Base-by-base conservation (phyloP, 1,140 invertebrate genomes). In the Calycopis cecrops region DNA sequence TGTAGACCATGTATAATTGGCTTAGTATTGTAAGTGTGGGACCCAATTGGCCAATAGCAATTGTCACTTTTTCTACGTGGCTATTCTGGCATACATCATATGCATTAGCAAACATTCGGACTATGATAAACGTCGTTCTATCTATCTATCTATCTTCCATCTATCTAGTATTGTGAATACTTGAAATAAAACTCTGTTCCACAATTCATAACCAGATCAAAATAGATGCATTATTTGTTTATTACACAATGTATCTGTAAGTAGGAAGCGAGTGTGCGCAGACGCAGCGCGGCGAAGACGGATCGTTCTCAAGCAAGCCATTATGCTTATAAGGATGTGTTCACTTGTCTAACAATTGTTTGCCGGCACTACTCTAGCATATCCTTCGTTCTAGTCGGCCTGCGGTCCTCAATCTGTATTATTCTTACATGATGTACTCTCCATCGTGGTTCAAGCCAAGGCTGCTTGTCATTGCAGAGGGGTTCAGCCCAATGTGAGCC, bases 281-380 rank as follows among this genome's bases (percentile, higher is more conserved):
- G 35, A 10, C 40, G 40, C 40, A 44, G 40, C 40, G 18, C 35
- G 48, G 40, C 50, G 57, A 68, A 65, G 65, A 65, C 55, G 61
- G 57, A 44, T 52, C 57, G 63, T 64, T 67, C 67, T 65, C 66
- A 68, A 69, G 66, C 61, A 62, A 58, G 52, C 59, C 60, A 63
- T 64, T 64, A 59, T 50, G 48, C 28, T 69, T 58, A 71, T 63
- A 54, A 71, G 69, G 69, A 71, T 71, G 69, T 71, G 66, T 71
- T 71, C 69, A 71, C 69, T 71, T 71, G 69, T 60, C 56, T 57
- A 59, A 64, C 69, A 71, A 71, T 71, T 71, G 69, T 69, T 71
- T 63, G 62, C 63, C 59, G 65, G 50, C 69, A 64, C 61, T 71
- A 57, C 62, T 63, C 52, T 54, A 54, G 59, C 50, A 55, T 60